A percentile compares a stretch with the other conserved stretches of the same genome.
Evolutionary conservation across 2,113 vertebrate species (phyloP).

Genomic region (Larimichthys polyactis): DNA sequence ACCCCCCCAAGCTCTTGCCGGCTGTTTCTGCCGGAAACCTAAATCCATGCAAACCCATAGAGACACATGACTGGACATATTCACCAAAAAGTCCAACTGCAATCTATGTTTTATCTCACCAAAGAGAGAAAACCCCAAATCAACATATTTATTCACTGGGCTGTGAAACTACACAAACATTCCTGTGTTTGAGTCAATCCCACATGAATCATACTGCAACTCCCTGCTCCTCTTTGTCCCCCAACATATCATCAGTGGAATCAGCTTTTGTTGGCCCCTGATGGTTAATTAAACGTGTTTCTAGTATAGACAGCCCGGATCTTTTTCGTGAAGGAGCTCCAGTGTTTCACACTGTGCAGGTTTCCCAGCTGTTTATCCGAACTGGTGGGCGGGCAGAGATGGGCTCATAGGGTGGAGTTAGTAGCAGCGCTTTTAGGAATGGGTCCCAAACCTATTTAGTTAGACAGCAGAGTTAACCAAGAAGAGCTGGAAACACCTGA

Average conservation of each 20-base stretch:
- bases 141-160: not conserved
- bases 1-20: not conserved
- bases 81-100: not conserved
- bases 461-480: conserved; percentile 80
- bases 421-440: conserved; percentile 81
- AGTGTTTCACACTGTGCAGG: conserved; percentile 49
- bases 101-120: not conserved
- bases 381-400: conserved; percentile 72
- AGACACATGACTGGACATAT: not conserved
- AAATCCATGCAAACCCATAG: not conserved
- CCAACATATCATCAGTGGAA: not conserved
- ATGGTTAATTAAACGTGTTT: conserved; percentile 38
- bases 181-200: not conserved
- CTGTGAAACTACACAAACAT: not conserved
- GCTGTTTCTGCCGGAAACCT: conserved; percentile 19
- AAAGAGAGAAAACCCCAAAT: not conserved
- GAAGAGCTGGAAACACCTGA: conserved; percentile 82
- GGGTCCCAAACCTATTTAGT: conserved; percentile 76
- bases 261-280: not conserved
- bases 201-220: not conserved
- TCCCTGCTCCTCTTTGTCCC: not conserved
- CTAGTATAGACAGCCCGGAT: not conserved
- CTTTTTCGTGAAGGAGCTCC: conserved; percentile 26
- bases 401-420: conserved; percentile 75
- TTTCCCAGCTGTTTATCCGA: conserved; percentile 80